Percentiles rank a stretch among this genome's conserved stretches.
Evolutionary conservation across 2,113 vertebrate species (phyloP).

Genomic region (Cyanistes caeruleus): DNA sequence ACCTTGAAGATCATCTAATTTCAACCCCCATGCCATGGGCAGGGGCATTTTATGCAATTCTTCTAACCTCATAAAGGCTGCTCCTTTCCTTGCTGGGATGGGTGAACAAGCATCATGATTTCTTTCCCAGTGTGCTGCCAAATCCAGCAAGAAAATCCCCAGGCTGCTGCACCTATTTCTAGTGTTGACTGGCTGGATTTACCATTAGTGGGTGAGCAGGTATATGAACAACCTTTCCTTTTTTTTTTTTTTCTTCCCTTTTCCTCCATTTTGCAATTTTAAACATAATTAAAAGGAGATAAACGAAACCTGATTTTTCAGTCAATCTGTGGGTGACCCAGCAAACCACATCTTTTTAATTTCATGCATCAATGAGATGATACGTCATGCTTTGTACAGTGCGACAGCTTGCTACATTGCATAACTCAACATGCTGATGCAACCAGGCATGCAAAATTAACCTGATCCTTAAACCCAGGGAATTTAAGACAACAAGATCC

Average conservation of each 20-base stretch:
- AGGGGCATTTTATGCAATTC: not conserved
- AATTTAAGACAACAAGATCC: conserved; percentile 30
- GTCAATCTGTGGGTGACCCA: conserved; percentile 74
- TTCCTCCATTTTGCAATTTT: not conserved
- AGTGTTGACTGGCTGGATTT: not conserved
- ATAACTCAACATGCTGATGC: conserved; percentile 70
- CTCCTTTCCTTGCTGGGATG: not conserved
- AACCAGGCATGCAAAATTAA: conserved; percentile 70
- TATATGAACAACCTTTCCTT: not conserved
- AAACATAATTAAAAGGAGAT: conserved; percentile 71
- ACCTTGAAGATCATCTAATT: not conserved
- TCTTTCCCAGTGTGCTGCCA: not conserved
- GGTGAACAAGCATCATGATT: not conserved
- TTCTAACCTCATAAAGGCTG: not conserved
- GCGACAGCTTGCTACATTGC: conserved; percentile 78
- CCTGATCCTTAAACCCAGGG: conserved; percentile 39
- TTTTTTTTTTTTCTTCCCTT: not conserved
- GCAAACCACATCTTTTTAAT: conserved; percentile 81
- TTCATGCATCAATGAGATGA: conserved; percentile 75
- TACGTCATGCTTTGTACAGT: conserved; percentile 71
- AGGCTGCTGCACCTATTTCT: not conserved
- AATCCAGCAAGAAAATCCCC: not conserved
- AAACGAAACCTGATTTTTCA: conserved; percentile 72
- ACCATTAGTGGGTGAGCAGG: not conserved
- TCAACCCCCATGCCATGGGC: fast-evolving